Percentiles rank a stretch among this genome's conserved stretches.
Conservation (phyloP, 2,113 vertebrate genomes). For the Anguilla japonica region DNA sequence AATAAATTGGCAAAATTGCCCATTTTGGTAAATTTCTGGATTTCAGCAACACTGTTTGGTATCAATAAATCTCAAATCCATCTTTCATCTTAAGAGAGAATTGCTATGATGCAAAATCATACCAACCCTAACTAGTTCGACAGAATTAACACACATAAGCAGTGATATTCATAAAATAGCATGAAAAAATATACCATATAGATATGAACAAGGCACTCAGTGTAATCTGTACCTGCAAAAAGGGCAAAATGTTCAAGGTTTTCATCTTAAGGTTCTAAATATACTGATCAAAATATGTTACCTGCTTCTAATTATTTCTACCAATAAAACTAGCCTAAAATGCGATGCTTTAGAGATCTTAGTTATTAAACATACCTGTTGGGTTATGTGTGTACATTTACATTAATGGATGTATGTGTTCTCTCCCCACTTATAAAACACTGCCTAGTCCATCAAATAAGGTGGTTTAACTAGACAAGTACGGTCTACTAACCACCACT, state of each 20-base stretch:
- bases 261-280: not conserved
- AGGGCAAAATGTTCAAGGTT: not conserved
- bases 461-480: too few species aligned
- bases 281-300: not conserved
- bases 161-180: not conserved
- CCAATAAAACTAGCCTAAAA: not conserved
- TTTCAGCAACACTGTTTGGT: not conserved
- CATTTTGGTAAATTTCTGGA: not conserved
- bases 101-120: too few species aligned
- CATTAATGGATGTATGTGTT: too few species aligned
- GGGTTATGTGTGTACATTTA: too few species aligned
- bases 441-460: too few species aligned
- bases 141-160: not conserved
- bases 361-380: too few species aligned
- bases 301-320: not conserved
- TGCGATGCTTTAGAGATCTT: too few species aligned
- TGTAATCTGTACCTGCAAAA: not conserved
- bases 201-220: not conserved
- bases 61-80: too few species aligned
- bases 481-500: too few species aligned
- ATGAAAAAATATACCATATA: too few species aligned
- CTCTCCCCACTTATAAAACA: too few species aligned
- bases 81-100: not conserved
- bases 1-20: too few species aligned
- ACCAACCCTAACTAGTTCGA: not conserved